These are phyloP conservation scores for Subanguina moxae DNA, from an alignment of 1,140 invertebrate species.

Conservation along the genomic window DNA sequence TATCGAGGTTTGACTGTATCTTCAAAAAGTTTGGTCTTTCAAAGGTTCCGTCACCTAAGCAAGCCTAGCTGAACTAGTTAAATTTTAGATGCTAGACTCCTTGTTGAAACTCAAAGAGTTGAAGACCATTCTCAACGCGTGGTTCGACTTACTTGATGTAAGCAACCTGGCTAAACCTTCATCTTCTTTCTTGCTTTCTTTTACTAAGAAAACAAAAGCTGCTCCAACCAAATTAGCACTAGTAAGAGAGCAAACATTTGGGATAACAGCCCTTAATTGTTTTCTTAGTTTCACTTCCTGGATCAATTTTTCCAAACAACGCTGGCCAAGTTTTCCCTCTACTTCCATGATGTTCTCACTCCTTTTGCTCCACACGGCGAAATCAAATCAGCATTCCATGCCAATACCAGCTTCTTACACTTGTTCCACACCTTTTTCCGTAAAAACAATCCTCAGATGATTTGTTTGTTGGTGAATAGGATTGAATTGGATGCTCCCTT, in stretches of 20 bases:
- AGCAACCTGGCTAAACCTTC: conserved; percentile 1
- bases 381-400: conserved; percentile 2
- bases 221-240: conserved; percentile 19
- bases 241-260: no score
- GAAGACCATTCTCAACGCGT: not conserved
- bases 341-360: conserved; percentile 19
- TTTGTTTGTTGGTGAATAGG: conserved; percentile 25
- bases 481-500: conserved; percentile 33
- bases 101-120: conserved; percentile 21
- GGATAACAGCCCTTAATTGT: no score
- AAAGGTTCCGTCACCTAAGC: no score
- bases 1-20: no score
- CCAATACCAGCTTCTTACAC: conserved; percentile 13
- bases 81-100: conserved; percentile 30
- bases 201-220: conserved; percentile 24
- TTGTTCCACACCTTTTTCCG: conserved; percentile 24
- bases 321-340: conserved; percentile 34
- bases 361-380: conserved; percentile 13
- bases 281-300: not conserved
- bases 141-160: conserved; percentile 7
- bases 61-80: no score
- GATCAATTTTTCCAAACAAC: conserved; percentile 20
- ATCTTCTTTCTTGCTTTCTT: conserved; percentile 24
- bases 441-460: conserved; percentile 28
- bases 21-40: no score